These are phyloP conservation scores for Hozukius guyotensis DNA, from an alignment of 2,797 vertebrate species.

Conservation along the genomic window DNA sequence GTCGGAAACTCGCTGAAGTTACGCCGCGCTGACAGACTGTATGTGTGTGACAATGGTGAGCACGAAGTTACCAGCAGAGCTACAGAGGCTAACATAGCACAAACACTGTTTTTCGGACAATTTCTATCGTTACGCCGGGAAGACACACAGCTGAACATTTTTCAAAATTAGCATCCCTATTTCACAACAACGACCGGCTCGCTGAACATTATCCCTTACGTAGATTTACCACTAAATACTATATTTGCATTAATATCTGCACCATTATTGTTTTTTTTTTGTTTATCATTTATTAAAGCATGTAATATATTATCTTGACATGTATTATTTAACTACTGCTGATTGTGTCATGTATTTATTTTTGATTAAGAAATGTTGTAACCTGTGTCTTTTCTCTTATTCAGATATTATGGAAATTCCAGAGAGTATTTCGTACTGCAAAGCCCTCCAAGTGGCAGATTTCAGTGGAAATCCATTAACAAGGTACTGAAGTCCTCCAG, in stretches of 20 bases:
- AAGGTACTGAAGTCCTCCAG: conserved; percentile 81
- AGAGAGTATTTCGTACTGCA: conserved; percentile 97
- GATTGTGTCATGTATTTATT: neutral
- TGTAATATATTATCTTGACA: neutral
- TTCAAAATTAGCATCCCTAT: too few relatives aligned
- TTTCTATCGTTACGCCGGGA: too few relatives aligned
- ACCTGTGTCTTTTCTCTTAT: conserved; percentile 39
- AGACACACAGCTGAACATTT: too few relatives aligned
- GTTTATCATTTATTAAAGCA: neutral
- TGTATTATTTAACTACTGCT: neutral
- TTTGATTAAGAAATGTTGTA: neutral
- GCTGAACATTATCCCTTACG: too few relatives aligned
- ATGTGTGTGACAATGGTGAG: too few relatives aligned
- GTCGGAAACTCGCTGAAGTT: too few relatives aligned
- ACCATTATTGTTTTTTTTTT: neutral
- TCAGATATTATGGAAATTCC: conserved; percentile 98
- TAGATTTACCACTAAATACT: neutral
- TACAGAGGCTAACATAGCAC: too few relatives aligned
- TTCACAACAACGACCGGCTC: too few relatives aligned
- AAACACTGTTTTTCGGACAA: too few relatives aligned
- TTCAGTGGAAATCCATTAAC: conserved; percentile 98
- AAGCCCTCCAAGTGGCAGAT: conserved; percentile 96
- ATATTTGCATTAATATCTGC: neutral
- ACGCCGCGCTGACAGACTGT: too few relatives aligned
- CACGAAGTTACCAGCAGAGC: too few relatives aligned